phyloP scores from a whole-genome alignment of 2,888 invertebrate species.

The Pristionchus japonicus region DNA sequence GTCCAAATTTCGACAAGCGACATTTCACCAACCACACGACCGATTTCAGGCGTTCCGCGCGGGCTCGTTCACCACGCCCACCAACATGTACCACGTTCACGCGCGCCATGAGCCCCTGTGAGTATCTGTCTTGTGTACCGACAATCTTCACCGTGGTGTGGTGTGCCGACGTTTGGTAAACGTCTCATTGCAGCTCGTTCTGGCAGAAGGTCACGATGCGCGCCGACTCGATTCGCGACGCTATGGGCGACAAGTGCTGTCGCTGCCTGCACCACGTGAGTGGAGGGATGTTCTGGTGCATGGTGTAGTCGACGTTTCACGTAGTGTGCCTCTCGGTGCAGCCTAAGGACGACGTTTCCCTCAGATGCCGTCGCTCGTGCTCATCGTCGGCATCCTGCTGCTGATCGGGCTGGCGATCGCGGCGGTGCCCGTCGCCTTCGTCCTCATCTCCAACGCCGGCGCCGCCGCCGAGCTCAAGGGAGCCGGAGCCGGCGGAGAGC shows the following conservation, averaged over 20 bases:
- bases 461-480: background rate
- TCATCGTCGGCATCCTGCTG: conserved; percentile 41
- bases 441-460: conserved; percentile 37
- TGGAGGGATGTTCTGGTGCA: background rate
- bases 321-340: background rate
- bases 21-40: background rate
- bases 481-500: background rate
- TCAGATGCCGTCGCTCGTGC: conserved; percentile 46
- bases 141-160: no score
- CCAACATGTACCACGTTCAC: conserved; percentile 42
- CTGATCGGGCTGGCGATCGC: conserved; percentile 41
- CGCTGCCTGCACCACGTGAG: conserved; percentile 45
- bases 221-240: conserved; percentile 42
- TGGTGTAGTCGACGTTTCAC: background rate
- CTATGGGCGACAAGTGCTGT: conserved; percentile 48
- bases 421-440: conserved; percentile 43
- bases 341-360: background rate
- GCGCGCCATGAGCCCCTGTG: background rate
- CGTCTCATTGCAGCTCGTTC: conserved; percentile 24
- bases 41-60: conserved; percentile 27
- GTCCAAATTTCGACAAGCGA: background rate
- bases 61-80: background rate
- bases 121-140: background rate
- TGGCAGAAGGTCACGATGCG: conserved; percentile 37
- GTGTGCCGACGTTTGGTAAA: background rate